Conservation (phyloP, 2,888 invertebrate genomes). For the Merodon equestris region DNA sequence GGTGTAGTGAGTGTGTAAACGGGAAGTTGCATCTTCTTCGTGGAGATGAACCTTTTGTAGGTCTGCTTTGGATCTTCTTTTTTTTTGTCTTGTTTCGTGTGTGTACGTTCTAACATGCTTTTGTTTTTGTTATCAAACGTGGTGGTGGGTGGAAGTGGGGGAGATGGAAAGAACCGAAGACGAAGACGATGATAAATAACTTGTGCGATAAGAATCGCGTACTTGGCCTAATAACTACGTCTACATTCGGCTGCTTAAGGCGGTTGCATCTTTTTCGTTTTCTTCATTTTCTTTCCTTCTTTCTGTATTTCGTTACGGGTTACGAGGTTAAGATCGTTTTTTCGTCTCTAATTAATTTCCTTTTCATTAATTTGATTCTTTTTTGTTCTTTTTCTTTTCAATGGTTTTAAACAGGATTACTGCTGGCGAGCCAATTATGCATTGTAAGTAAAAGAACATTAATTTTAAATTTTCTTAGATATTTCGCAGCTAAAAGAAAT, state of each 20-base stretch:
- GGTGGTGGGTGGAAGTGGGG: constrained; percentile 11
- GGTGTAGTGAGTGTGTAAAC: constrained; percentile 7
- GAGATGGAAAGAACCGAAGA: constrained; percentile 28
- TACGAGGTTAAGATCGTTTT: constrained; percentile 56
- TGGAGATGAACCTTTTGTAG: constrained; percentile 20
- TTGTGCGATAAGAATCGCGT: constrained; percentile 64
- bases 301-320: constrained; percentile 26
- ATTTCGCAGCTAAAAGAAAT: no score
- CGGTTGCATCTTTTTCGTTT: constrained; percentile 15
- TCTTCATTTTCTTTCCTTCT: constrained; percentile 29
- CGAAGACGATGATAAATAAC: constrained; percentile 67
- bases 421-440: constrained; percentile 71
- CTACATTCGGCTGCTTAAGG: constrained; percentile 31
- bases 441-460: constrained; percentile 70
- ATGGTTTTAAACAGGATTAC: constrained; percentile 70
- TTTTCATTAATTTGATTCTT: constrained; percentile 15
- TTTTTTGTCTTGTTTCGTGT: constrained; percentile 8
- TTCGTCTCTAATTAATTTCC: constrained; percentile 59
- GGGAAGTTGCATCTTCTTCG: constrained; percentile 61
- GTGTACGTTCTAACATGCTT: constrained; percentile 33
- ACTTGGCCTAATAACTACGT: constrained; percentile 63
- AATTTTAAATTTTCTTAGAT: no score
- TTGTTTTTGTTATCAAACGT: constrained; percentile 48
- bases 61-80: constrained; percentile 25
- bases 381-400: constrained; percentile 40